Percentiles rank a stretch among this genome's conserved stretches.
Conservation (phyloP, 2,797 vertebrate species). For the Bothrops alternatus region DNA sequence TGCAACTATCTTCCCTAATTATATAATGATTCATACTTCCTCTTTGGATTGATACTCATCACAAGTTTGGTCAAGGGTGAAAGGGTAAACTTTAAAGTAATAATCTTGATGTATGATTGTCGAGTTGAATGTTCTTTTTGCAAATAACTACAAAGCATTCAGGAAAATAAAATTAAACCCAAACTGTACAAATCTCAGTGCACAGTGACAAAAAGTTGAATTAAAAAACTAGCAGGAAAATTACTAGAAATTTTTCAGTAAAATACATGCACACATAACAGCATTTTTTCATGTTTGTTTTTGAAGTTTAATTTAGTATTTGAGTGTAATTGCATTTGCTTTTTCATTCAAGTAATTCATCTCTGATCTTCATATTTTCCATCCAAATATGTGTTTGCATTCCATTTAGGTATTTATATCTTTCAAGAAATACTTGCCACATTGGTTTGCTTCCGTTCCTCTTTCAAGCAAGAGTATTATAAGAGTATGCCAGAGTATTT, state of each 20-base stretch:
- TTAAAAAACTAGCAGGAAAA: not conserved
- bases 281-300: not conserved
- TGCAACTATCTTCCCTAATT: not conserved
- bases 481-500: not conserved
- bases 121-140: not conserved
- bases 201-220: not conserved
- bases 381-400: not conserved
- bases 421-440: not conserved
- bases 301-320: not conserved
- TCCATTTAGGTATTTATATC: not conserved
- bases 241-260: not conserved
- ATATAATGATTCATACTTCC: not conserved
- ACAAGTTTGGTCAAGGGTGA: not conserved
- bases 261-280: not conserved
- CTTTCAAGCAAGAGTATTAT: not conserved
- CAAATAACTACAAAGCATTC: not conserved
- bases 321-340: not conserved
- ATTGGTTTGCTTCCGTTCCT: not conserved
- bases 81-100: not conserved
- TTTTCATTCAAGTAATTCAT: not conserved
- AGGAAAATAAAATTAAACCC: not conserved
- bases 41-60: not conserved
- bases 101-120: not conserved
- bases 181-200: not conserved
- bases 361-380: not conserved